Conservation (phyloP, 1,140 invertebrate species). For the Asobara japonica region DNA sequence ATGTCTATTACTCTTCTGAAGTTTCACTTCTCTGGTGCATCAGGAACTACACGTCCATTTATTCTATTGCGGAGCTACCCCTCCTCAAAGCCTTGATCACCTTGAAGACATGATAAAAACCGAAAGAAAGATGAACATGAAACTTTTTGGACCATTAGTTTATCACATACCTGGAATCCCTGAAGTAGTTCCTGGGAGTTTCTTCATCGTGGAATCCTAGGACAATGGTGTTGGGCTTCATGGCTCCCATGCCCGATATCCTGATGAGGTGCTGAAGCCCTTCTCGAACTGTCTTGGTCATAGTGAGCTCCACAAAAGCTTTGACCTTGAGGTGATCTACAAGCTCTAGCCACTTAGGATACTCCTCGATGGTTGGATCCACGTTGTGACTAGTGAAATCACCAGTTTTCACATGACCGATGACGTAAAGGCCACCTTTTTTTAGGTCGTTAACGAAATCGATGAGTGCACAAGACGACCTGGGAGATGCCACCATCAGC, state of each 20-base stretch:
- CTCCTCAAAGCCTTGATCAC: no score
- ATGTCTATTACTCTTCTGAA: no score
- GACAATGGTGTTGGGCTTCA: slow-evolving; percentile 98
- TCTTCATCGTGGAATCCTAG: slow-evolving; percentile 89
- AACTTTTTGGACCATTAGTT: no score
- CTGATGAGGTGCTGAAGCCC: slow-evolving; percentile 93
- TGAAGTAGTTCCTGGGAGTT: slow-evolving; percentile 79
- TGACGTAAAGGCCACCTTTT: slow-evolving; percentile 95
- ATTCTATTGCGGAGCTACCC: no score
- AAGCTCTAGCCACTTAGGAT: slow-evolving; percentile 87
- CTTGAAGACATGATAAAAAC: no score
- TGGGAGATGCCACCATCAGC: slow-evolving; percentile 89
- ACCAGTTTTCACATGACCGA: slow-evolving; percentile 89
- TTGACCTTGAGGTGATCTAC: slow-evolving; percentile 93
- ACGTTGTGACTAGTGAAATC: slow-evolving; percentile 68
- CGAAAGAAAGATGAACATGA: no score
- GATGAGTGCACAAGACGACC: slow-evolving; percentile 90
- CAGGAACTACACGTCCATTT: no score
- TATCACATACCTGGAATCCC: slow-evolving; percentile 60
- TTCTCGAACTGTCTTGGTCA: slow-evolving; percentile 84
- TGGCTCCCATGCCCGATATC: slow-evolving; percentile 94
- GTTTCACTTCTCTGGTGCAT: no score
- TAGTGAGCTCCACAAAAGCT: slow-evolving; percentile 95
- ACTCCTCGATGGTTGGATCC: slow-evolving; percentile 80
- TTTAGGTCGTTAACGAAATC: slow-evolving; percentile 99